A percentile compares a stretch with the other conserved stretches of the same genome.
Conservation (phyloP, 2,797 vertebrate genomes). For the Adrianichthys oophorus region DNA sequence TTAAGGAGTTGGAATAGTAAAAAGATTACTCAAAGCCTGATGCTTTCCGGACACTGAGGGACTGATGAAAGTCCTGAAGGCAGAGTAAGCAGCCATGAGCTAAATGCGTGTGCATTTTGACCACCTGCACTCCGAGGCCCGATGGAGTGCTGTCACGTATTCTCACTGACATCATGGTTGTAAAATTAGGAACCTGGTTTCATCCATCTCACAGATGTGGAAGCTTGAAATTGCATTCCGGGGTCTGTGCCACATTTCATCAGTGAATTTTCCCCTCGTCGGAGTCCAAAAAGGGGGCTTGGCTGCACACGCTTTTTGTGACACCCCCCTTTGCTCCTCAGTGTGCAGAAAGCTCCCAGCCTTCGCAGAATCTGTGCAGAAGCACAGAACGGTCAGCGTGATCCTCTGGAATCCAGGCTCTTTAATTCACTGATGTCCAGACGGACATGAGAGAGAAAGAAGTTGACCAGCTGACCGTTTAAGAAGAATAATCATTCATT, state of each 20-base stretch:
- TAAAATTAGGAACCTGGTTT: constrained; percentile 91
- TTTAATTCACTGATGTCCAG: neutral
- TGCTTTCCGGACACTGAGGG: constrained; percentile 19
- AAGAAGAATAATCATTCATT: no score
- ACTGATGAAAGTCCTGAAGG: constrained; percentile 31
- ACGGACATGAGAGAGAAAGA: no score
- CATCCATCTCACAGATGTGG: constrained; percentile 94
- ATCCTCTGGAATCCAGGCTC: neutral
- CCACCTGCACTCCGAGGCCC: constrained; percentile 24
- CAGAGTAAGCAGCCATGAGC: neutral
- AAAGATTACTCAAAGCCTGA: neutral
- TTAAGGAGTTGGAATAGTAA: neutral
- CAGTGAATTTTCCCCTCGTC: constrained; percentile 86
- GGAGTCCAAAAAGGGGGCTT: constrained; percentile 76
- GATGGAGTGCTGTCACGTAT: constrained; percentile 84
- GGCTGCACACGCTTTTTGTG: constrained; percentile 14
- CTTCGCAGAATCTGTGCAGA: constrained; percentile 10
- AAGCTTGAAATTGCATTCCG: constrained; percentile 92
- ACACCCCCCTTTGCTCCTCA: constrained; percentile 20
- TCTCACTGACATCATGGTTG: constrained; percentile 92
- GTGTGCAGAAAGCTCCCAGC: constrained; percentile 8
- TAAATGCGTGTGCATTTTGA: neutral
- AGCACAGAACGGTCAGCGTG: neutral
- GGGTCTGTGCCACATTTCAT: constrained; percentile 94
- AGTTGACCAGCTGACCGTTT: no score